Evolutionary conservation across 2,797 vertebrate genomes (phyloP), one percentile per base, ranked within the genome.

Genomic region (Coendou prehensilis): DNA sequence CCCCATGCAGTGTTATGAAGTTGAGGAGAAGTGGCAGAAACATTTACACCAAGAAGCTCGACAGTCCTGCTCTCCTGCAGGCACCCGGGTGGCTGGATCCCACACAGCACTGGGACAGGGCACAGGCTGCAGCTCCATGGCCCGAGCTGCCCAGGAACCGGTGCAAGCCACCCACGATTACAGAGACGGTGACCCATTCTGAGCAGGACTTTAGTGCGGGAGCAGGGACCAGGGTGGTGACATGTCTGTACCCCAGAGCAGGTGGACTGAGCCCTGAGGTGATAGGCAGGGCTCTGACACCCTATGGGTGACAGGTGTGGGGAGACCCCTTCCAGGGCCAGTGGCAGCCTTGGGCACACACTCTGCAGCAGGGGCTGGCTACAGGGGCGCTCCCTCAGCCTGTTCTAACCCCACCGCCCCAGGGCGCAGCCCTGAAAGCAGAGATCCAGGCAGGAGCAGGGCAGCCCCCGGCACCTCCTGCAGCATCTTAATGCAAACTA

Each of bases 261-360:
- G 56, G 61, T 26, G 30, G 37, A 47, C 4, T 2, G 0, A 26
- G 37, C 18, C 50, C 50, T 0, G 26, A 23, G 22, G 17, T 50
- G 61, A 57, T 54, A 47, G 30, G n/a, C 3, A 2, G 41, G 61
- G 75, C 13, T 11, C 33, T 15, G 4, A 9, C 10, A 0, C 0
- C 6, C 33, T 5, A 0, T 6, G 6, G 14, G 33, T 75, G 26
- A 50, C 69, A 8, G 33, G 52, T 50, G 69, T 50, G 85, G 23
- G 14, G 67, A 54, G 22, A 18, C 13, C 13, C 0, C 0, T 5
- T 64, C 61, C 1, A 3, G 4, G 10, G n/a, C 22, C 41, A 73
- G n/a, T 20, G 23, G 37, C 0, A 0, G 18, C 11, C 15, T 14
- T 2, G 56, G 75, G 18, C 8, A 0, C 7, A 14, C 3, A 11